These are phyloP conservation scores for Lagocephalus sceleratus DNA, from an alignment of 2,797 vertebrate species.

Conservation along the genomic window DNA sequence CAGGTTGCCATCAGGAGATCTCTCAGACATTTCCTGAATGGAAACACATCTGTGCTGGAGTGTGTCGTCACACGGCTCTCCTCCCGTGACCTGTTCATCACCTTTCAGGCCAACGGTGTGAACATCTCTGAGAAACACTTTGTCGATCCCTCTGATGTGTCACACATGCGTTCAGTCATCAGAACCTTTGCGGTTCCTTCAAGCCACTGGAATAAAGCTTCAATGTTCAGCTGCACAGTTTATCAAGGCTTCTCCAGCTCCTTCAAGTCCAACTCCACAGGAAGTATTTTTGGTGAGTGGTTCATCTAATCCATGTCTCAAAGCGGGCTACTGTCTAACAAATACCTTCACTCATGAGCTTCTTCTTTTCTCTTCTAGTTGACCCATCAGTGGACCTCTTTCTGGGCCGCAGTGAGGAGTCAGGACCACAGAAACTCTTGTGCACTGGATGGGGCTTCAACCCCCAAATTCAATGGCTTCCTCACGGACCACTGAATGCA, in stretches of 20 bases:
- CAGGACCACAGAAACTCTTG: not conserved
- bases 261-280: conserved; percentile 21
- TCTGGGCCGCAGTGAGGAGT: conserved; percentile 23
- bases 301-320: not conserved
- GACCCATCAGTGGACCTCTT: conserved; percentile 50
- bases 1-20: conserved; percentile 57
- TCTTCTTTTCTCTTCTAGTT: conserved; percentile 20
- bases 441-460: conserved; percentile 46
- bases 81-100: conserved; percentile 50
- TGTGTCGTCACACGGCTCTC: conserved; percentile 53
- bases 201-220: rapidly evolving
- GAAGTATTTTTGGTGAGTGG: conserved; percentile 55
- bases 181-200: conserved; percentile 14
- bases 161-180: conserved; percentile 20
- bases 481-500: conserved; percentile 1
- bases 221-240: conserved; percentile 53
- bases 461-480: conserved; percentile 58
- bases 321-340: not conserved
- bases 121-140: conserved; percentile 15
- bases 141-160: conserved; percentile 34
- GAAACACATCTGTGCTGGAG: conserved; percentile 38
- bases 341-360: not conserved
- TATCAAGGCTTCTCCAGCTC: conserved; percentile 28
- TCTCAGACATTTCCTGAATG: conserved; percentile 26
- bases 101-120: conserved; percentile 23